Conservation (phyloP, 2,797 vertebrate species). For the Catostomus latipinnis region DNA sequence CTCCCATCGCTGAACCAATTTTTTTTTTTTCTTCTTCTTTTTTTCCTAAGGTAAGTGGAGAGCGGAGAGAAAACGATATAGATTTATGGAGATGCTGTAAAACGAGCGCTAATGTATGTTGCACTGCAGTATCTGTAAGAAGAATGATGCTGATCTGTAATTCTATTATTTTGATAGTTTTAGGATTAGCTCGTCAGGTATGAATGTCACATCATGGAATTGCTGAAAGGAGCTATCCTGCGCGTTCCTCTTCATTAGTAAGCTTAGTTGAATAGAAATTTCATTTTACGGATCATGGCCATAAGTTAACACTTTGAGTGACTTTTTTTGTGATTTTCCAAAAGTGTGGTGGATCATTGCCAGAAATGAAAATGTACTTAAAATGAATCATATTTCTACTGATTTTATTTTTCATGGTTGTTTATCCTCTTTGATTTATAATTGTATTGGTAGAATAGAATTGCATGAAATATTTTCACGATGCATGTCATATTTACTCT, state of each 20-base stretch:
- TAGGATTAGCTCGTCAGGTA: not conserved
- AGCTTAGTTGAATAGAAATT: not conserved
- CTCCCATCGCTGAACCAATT: not conserved
- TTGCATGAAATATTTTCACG: no score
- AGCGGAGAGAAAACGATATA: not conserved
- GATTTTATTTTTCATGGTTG: not conserved
- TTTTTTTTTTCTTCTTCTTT: not conserved
- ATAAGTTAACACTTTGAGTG: not conserved
- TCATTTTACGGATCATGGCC: not conserved
- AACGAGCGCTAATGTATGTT: not conserved
- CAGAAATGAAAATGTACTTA: no score
- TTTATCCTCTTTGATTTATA: not conserved
- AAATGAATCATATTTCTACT: no score
- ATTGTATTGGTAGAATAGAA: no score
- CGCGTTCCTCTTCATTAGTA: not conserved
- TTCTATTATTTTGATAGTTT: not conserved
- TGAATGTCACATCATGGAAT: not conserved
- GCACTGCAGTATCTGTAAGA: not conserved
- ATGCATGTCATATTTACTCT: no score
- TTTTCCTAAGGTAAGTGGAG: slow-evolving; percentile 25
- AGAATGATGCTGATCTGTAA: not conserved
- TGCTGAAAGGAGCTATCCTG: not conserved
- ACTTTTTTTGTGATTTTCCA: not conserved
- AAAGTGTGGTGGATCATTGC: not conserved
- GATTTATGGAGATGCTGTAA: not conserved